phyloP scores from a whole-genome alignment of 2,888 invertebrate species.

The Agrotis clavis region DNA sequence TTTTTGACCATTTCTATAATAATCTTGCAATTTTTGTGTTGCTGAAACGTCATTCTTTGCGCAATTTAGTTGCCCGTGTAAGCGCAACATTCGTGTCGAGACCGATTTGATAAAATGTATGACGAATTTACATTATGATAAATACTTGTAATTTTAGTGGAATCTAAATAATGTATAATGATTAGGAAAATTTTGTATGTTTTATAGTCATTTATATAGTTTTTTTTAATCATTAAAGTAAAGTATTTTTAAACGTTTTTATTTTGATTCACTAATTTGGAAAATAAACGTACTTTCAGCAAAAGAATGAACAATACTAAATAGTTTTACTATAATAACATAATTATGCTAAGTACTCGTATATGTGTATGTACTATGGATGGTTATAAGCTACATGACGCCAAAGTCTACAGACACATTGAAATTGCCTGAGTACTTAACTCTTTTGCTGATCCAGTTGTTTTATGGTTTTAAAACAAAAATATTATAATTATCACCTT shows the following conservation, averaged over 20 bases:
- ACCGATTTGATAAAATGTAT: constrained; percentile 15
- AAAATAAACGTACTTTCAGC: not conserved
- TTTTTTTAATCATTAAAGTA: constrained; percentile 35
- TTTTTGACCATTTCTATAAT: not conserved
- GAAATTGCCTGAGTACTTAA: too few relatives aligned
- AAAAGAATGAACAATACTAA: too few relatives aligned
- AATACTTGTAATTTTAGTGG: constrained; percentile 5
- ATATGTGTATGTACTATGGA: too few relatives aligned
- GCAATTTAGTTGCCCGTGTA: not conserved
- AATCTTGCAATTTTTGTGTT: not conserved
- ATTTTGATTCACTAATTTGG: not conserved
- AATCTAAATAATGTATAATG: constrained; percentile 7
- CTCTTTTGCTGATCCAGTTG: too few relatives aligned
- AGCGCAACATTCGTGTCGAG: not conserved
- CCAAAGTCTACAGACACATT: too few relatives aligned
- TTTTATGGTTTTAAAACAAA: constrained; percentile 9
- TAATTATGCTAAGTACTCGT: too few relatives aligned
- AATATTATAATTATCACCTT: constrained; percentile 5
- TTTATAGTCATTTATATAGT: constrained; percentile 55
- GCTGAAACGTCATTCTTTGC: too few relatives aligned
- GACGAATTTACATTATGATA: constrained; percentile 10
- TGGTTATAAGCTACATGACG: too few relatives aligned
- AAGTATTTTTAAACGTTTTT: constrained; percentile 19
- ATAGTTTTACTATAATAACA: too few relatives aligned
- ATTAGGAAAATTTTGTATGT: constrained; percentile 43